Percentiles rank a stretch among this genome's conserved stretches.
Conservation (phyloP, 1,140 invertebrate species). For the Brachionus paranguensis region DNA sequence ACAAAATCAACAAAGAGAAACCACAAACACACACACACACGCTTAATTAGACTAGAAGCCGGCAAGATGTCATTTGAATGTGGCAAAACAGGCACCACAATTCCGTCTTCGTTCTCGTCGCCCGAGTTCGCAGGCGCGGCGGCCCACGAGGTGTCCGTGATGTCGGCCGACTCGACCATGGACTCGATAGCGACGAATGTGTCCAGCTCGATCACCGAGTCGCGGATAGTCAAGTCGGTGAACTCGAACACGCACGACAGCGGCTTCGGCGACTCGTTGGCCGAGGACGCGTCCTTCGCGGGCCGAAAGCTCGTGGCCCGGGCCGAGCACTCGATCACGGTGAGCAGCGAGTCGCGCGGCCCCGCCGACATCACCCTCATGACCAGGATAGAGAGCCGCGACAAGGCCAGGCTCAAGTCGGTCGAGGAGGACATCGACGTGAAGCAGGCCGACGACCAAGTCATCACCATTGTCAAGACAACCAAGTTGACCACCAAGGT, state of each 20-base stretch:
- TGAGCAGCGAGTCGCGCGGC: not conserved
- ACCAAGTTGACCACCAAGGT: conserved; percentile 28
- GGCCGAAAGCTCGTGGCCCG: not conserved
- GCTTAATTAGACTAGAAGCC: too few relatives aligned
- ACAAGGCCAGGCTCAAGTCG: not conserved
- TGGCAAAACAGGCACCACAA: not conserved
- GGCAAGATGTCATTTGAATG: not conserved
- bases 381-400: not conserved
- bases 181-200: conserved; percentile 3
- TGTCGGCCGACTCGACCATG: conserved; percentile 15
- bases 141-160: not conserved
- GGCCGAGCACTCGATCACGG: conserved; percentile 1
- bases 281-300: not conserved
- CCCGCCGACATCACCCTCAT: not conserved
- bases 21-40: not conserved
- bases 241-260: conserved; percentile 7
- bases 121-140: not conserved
- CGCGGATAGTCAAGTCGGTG: not conserved
- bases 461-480: conserved; percentile 24
- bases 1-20: not conserved
- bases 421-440: not conserved
- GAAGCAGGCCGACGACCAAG: not conserved
- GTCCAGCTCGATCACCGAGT: not conserved
- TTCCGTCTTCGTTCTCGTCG: conserved; percentile 20
- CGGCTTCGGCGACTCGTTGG: conserved; percentile 1